phyloP scores from a whole-genome alignment of 2,797 vertebrate species.

The Sylvia borin region DNA sequence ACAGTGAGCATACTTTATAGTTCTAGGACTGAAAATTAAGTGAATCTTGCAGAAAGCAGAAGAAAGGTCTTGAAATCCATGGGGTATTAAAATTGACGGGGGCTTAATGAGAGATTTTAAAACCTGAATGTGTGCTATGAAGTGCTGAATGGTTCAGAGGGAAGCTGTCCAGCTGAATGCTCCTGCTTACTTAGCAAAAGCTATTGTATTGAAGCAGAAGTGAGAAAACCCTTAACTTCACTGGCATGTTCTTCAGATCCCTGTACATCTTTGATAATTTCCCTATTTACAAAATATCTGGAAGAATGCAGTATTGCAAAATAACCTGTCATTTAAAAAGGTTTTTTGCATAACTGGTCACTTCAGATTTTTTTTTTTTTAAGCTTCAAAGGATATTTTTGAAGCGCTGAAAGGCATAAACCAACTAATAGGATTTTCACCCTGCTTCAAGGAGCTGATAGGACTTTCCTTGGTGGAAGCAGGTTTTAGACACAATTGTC shows the following conservation, averaged over 20 bases:
- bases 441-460: background rate
- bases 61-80: background rate
- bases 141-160: background rate
- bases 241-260: background rate
- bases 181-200: background rate
- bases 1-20: background rate
- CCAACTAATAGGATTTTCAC: conserved; percentile 5
- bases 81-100: background rate
- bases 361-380: background rate
- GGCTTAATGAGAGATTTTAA: background rate
- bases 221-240: background rate
- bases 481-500: background rate
- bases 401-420: conserved; percentile 2
- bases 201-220: background rate
- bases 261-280: background rate
- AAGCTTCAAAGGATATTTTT: conserved; percentile 15
- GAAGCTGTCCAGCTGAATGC: background rate
- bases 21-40: background rate
- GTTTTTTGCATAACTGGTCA: background rate
- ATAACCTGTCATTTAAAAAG: background rate
- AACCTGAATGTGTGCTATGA: background rate
- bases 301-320: background rate
- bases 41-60: background rate
- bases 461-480: background rate
- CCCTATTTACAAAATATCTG: background rate